Base-by-base conservation (phyloP, 2,113 vertebrate genomes). In the Aramus guarauna region DNA sequence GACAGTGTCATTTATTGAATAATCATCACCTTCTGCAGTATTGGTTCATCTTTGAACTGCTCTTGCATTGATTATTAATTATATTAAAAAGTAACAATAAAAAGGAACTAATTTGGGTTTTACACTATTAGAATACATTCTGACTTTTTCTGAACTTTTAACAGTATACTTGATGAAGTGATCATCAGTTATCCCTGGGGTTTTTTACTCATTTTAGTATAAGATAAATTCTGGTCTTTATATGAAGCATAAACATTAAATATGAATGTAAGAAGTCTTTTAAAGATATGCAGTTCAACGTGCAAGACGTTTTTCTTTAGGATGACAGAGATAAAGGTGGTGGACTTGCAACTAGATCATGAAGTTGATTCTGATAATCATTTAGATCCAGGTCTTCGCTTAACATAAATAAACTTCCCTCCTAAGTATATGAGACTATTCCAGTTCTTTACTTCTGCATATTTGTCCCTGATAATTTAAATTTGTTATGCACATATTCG, bases 141-240 rank as follows among this genome's bases (percentile, higher is more conserved):
- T 37, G 36, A 36, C 6, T 74, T 87, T 20, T 59, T 84, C 68
- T 63, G 30, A 59, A 50, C 2, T 78, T 82, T 78, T 48, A 48
- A 20, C 24, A 53, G 34, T 43, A 20, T n/a, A 64, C 34, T 56
- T 0, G 0, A 26, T 58, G 12, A 64, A 37, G 4, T n/a, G 37
- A 55, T 27, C 6, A 29, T 15, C 11, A 37, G 9, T 69, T 75
- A 3, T 64, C 2, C 30, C 6, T n/a, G n/a, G n/a, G n/a, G n/a
- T 74, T 47, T 47, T 47, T 47, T 47, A 45, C 20, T 64, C 17
- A 18, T 69, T 85, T 90, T 60, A 11, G 29, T 73, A 26, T 11
- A 39, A 85, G 12, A 6, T 63, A 73, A 36, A 63, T 69, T 77
- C 14, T 1, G 5, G 15, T 24, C 2, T 36, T 73, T 86, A 55